Evolutionary conservation across 2,797 vertebrate species (phyloP).

Genomic region (Pseudochromis fuscus): DNA sequence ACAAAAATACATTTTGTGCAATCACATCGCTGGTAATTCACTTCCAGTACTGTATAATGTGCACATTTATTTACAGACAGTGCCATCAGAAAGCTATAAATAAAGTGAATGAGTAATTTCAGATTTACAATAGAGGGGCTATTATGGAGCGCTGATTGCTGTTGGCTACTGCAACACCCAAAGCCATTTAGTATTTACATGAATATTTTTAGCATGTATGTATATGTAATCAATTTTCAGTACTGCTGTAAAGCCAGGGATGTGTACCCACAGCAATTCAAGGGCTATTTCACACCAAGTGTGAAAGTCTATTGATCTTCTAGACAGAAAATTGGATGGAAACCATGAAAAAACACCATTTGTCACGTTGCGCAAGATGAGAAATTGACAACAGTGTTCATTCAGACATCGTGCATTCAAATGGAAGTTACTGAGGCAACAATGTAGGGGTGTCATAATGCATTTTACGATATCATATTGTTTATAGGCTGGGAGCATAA

Average conservation of each 20-base stretch:
- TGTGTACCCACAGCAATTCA: constrained; percentile 40
- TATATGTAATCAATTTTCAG: constrained; percentile 58
- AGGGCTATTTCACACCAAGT: constrained; percentile 39
- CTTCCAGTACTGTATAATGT: constrained; percentile 52
- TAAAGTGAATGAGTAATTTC: constrained; percentile 76
- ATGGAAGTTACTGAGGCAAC: constrained; percentile 47
- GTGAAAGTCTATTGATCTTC: constrained; percentile 62
- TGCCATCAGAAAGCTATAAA: constrained; percentile 74
- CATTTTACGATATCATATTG: constrained; percentile 44
- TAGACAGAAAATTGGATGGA: constrained; percentile 61
- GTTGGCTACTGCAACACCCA: constrained; percentile 40
- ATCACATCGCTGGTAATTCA: constrained; percentile 58
- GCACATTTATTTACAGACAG: constrained; percentile 57
- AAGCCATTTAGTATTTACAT: constrained; percentile 62
- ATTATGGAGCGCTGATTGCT: constrained; percentile 69
- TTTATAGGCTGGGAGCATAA: constrained; percentile 55
- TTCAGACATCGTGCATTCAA: constrained; percentile 41
- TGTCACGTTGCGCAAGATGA: constrained; percentile 54
- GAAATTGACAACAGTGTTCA: constrained; percentile 52
- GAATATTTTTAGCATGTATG: constrained; percentile 64
- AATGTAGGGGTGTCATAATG: constrained; percentile 46
- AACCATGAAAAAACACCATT: constrained; percentile 52
- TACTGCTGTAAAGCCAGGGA: constrained; percentile 41
- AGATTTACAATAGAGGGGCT: constrained; percentile 64
- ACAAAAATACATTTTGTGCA: constrained; percentile 53